Base-by-base conservation (phyloP, 2,888 invertebrate genomes). In the Lepidocyrtinus sp. region DNA sequence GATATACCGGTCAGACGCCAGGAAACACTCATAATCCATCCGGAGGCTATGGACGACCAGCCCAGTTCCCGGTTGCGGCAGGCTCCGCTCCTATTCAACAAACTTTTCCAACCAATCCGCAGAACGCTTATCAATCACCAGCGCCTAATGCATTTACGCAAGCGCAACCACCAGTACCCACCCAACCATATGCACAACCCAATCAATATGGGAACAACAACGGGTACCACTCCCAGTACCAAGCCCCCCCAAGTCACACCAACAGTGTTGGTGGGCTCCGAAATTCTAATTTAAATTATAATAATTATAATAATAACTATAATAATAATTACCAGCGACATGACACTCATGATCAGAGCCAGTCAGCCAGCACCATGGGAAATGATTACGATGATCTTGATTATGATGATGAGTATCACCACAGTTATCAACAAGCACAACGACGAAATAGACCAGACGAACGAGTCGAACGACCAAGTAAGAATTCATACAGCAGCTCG, bases 21-120 rank as follows among this genome's bases (percentile, higher is more conserved):
- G 83, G 85, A 85, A 84, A 83, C 85, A 45, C 75, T 85, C 81
- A 79, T 84, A 70, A 80, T 85, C 36, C 83, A 85, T 64, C 85
- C 85, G 78, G 85, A 85, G 27, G 81, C 77, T 77, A 27, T 80
- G 67, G 64, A 67, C 67, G 64, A 72, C 68, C 79, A 82, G 59
- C 63, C 75, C 63, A 72, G 63, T 71, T 76, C 82, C 65, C 72
- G 79, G 46, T 46, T 74, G 67, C 74, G 77, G 26, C 71, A 83
- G 77, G 81, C 45, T 83, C 81, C 75, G 46, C 77, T 77, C 21
- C 46, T 83, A 27, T 62, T 83, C 81, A 81, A 83, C 81, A 77
- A 77, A 55, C 74, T 83, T 81, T 81, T 80, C 25, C 75, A 45
- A 45, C 83, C 83, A 36, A 55, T 83, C 22, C 67, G 81, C 1